Evolutionary conservation across 1,140 invertebrate species (phyloP).

Genomic region (Alviniconcha marisindica): DNA sequence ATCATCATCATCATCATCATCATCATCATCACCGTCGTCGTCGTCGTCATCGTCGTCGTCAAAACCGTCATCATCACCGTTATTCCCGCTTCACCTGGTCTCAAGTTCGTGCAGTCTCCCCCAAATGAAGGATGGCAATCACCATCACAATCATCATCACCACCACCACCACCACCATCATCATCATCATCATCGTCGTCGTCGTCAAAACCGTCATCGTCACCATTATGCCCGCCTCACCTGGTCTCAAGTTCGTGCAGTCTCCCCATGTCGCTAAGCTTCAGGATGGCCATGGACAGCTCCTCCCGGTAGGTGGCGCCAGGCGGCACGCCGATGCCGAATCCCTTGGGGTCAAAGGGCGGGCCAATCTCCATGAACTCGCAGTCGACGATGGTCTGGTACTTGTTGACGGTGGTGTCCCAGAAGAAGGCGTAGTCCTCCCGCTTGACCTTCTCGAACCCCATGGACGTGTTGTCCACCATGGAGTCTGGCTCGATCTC

Average conservation of each 20-base stretch:
- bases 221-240: too few species aligned
- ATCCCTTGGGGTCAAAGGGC: slow-evolving; percentile 73
- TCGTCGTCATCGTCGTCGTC: too few species aligned
- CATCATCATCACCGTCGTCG: too few species aligned
- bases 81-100: slow-evolving; percentile 60
- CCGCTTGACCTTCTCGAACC: slow-evolving; percentile 68
- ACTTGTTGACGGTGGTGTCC: slow-evolving; percentile 75
- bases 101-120: slow-evolving; percentile 90
- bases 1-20: too few species aligned
- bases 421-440: slow-evolving; percentile 74
- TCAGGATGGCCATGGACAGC: slow-evolving; percentile 94
- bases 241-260: slow-evolving; percentile 85
- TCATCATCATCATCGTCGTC: too few species aligned
- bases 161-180: neutral
- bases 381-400: slow-evolving; percentile 72
- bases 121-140: slow-evolving; percentile 92
- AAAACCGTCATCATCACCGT: too few species aligned
- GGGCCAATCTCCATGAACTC: slow-evolving; percentile 73
- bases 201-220: neutral
- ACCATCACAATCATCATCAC: too few species aligned
- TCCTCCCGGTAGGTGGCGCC: slow-evolving; percentile 95
- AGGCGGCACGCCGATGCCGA: slow-evolving; percentile 75
- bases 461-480: slow-evolving; percentile 66
- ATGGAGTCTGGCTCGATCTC: slow-evolving; percentile 68
- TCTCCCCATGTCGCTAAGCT: slow-evolving; percentile 96